Percentiles rank a stretch among this genome's conserved stretches.
Conservation (phyloP, 2,113 vertebrate genomes). For the Lepus americanus region DNA sequence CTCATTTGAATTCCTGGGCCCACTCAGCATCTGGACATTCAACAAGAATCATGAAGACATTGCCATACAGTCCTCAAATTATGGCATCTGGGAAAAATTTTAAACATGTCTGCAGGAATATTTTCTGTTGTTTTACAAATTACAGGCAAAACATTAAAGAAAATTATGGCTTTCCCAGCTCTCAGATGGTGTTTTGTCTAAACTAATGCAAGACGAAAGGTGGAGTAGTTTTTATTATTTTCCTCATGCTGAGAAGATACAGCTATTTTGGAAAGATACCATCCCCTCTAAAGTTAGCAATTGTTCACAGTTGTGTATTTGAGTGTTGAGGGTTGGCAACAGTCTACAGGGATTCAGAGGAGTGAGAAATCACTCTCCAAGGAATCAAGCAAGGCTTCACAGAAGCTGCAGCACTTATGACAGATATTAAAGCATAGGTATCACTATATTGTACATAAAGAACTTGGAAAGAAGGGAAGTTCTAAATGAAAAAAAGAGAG, state of each 20-base stretch:
- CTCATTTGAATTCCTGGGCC: conserved; percentile 45
- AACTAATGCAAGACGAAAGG: conserved; percentile 53
- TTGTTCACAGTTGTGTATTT: conserved; percentile 48
- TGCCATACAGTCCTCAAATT: conserved; percentile 43
- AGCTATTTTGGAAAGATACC: conserved; percentile 36
- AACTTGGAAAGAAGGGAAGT: conserved; percentile 34
- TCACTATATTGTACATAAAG: neutral
- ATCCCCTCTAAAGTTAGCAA: conserved; percentile 19
- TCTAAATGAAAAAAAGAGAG: neutral
- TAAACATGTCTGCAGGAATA: conserved; percentile 64
- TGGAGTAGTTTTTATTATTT: neutral
- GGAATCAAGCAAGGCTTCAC: neutral
- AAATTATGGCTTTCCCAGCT: conserved; percentile 70
- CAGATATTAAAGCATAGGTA: neutral
- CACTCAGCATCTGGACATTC: conserved; percentile 61
- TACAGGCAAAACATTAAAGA: conserved; percentile 69
- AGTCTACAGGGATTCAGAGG: neutral
- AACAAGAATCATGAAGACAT: conserved; percentile 17
- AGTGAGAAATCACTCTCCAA: conserved; percentile 27
- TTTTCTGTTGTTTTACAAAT: conserved; percentile 78
- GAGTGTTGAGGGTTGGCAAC: neutral
- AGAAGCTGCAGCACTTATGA: neutral
- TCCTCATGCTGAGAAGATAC: conserved; percentile 27
- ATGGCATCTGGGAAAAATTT: conserved; percentile 76
- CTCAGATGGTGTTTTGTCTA: conserved; percentile 68